These are phyloP conservation scores for Mirza zaza DNA, from an alignment of 2,113 vertebrate species.

Conservation along the genomic window DNA sequence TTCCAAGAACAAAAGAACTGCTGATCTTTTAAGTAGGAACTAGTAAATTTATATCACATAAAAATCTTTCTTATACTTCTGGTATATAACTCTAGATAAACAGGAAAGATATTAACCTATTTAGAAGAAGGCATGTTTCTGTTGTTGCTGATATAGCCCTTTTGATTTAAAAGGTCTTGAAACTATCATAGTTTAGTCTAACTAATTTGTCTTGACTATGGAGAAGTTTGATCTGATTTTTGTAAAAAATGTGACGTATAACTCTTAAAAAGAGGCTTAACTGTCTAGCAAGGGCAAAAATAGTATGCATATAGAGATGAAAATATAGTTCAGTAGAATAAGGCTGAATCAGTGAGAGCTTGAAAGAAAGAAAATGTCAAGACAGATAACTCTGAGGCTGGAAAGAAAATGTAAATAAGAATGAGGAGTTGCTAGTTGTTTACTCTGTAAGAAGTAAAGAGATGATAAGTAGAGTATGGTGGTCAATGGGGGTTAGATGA, in stretches of 20 bases:
- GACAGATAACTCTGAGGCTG: not conserved
- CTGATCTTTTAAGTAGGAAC: conserved; percentile 31
- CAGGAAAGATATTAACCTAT: conserved; percentile 27
- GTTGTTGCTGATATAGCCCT: not conserved
- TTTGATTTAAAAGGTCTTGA: not conserved
- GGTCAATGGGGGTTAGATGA: not conserved
- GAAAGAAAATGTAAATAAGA: not conserved
- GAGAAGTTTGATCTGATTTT: conserved; percentile 34
- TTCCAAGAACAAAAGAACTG: conserved; percentile 40
- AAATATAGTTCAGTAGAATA: not conserved
- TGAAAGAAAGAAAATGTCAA: not conserved
- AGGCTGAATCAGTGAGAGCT: not conserved
- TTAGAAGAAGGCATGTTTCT: conserved; percentile 15
- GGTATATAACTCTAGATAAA: conserved; percentile 23
- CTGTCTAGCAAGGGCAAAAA: not conserved
- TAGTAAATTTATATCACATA: conserved; percentile 14
- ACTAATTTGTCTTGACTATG: conserved; percentile 1
- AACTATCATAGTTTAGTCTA: not conserved
- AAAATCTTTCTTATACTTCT: conserved; percentile 32
- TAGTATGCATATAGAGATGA: not conserved
- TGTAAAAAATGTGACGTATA: not conserved
- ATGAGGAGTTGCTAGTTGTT: not conserved
- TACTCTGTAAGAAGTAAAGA: not conserved
- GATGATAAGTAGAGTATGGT: not conserved
- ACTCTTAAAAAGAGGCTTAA: conserved; percentile 16